Percentiles rank a stretch among this genome's conserved stretches.
phyloP scores from a whole-genome alignment of 2,113 vertebrate genomes.

The Malurus alboscapulatus region DNA sequence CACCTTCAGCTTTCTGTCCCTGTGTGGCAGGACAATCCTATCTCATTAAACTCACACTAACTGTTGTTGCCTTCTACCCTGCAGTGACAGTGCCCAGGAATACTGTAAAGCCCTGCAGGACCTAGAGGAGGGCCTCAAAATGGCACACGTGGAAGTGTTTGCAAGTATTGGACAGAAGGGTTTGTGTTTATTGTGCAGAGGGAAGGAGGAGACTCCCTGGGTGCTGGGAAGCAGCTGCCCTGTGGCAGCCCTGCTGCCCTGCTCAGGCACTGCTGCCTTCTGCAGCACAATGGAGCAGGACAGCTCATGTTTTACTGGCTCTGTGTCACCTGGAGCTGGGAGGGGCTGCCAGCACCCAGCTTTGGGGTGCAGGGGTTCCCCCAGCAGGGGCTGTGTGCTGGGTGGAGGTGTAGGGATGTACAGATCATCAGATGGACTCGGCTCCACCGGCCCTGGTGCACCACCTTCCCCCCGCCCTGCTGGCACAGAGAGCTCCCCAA shows the following conservation, averaged over 20 bases:
- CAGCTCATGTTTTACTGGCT: fast-evolving
- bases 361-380: background rate
- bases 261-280: background rate
- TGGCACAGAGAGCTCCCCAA: background rate
- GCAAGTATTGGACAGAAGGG: background rate
- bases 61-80: background rate
- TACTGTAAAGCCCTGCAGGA: background rate
- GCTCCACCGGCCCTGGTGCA: fast-evolving
- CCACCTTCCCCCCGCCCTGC: background rate
- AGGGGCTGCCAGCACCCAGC: background rate
- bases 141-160: background rate
- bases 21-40: background rate
- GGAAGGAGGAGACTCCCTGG: background rate
- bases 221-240: background rate
- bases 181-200: background rate
- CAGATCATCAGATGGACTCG: fast-evolving
- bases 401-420: background rate
- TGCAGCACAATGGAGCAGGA: fast-evolving
- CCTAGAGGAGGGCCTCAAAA: background rate
- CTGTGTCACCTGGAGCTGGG: background rate
- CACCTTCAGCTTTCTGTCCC: background rate
- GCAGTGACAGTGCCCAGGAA: background rate
- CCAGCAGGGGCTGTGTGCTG: background rate
- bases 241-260: fast-evolving
- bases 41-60: background rate